Base-by-base conservation (phyloP, 2,113 vertebrate genomes). In the Rynchops niger region DNA sequence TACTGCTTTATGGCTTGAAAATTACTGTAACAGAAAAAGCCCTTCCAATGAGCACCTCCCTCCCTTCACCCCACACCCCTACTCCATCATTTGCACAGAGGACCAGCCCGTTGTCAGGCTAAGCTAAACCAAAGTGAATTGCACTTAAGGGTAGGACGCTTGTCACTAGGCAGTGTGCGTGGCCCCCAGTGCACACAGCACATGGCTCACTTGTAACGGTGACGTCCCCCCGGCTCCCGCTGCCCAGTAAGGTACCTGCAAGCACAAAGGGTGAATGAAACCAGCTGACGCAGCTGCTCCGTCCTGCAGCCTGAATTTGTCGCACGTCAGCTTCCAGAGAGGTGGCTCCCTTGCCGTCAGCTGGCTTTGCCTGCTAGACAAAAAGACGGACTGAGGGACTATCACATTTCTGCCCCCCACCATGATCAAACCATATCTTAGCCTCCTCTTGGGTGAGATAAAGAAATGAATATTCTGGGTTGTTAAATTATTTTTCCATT, bases 151-250 rank as follows among this genome's bases (percentile, higher is more conserved):
- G 27, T 12, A 55, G 47, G 52, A 61, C 42, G 49, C n/a, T 50
- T n/a, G 30, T 18, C 55, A 47, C 20, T 82, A 29, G 62, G 59
- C 29, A 25, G 26, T 5, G 8, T 65, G 17, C 30, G 34, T 53
- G 21, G 10, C 40, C 66, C 17, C 34, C 47, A 63, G 76, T 9
- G 21, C n/a, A 27, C 38, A 34, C 11, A 67, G 42, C 16, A 29
- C 71, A 49, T 21, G 0, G 2, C 26, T 67, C 8, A 15, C 22
- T n/a, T 58, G 8, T 38, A 42, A 40, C 1, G 1, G 40, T 61
- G 62, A 26, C 1, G 0, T 38, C 47, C 45, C 27, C 29, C 40
- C 5, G 13, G 23, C 17, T 88, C 32, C 38, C 73, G 11, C 9
- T 59, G 40, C 27, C 25, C 56, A 65, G 61, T 0, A 2, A 50